Base-by-base conservation (phyloP, 1,140 invertebrate species). In the Ostrea denselamellosa region DNA sequence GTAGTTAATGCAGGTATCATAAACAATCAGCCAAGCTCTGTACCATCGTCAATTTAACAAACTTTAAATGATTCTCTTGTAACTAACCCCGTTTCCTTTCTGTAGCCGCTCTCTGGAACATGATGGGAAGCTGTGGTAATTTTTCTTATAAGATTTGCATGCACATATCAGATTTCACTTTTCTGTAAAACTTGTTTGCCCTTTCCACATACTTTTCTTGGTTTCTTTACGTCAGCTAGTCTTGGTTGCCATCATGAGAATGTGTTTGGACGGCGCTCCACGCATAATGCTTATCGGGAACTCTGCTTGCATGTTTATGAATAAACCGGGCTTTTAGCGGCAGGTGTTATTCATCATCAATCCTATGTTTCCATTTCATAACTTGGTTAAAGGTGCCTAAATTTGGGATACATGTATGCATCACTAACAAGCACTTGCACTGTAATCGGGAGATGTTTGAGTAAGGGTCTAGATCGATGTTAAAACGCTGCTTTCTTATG, bases 41-140 rank as follows among this genome's bases (percentile, higher is more conserved):
- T n/a, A n/a, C n/a, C n/a, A 62, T 62, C 8, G 12, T 0, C 14
- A 62, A 19, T 62, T 17, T 62, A 62, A 62, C 17, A 62, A 8
- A 62, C 5, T 12, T 0, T 44, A 5, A 44, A 44, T 44, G 34
- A 44, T 44, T 44, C 34, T 4, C 2, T 56, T 58, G 56, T 12
- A 71, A 71, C 9, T 56, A 56, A 58, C 4, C 19, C 12, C 25
- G 68, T 71, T 34, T 71, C 68, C 28, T 28, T 71, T 25, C 25
- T 86, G 51, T 62, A 93, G 93, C 92, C 56, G 92, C 93, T 34
- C 89, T 93, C 17, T 88, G 92, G 58, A 91, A 92, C 54, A 91
- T 93, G 90, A 91, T 92, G 85, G 93, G 93, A 77, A 92, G 91
- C 83, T 93, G 93, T 89, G 93, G 93, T 93, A 91, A 92, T 86